A percentile compares a stretch with the other conserved stretches of the same genome.
phyloP scores from a whole-genome alignment of 2,113 vertebrate genomes.

The Pomatostomus ruficeps region DNA sequence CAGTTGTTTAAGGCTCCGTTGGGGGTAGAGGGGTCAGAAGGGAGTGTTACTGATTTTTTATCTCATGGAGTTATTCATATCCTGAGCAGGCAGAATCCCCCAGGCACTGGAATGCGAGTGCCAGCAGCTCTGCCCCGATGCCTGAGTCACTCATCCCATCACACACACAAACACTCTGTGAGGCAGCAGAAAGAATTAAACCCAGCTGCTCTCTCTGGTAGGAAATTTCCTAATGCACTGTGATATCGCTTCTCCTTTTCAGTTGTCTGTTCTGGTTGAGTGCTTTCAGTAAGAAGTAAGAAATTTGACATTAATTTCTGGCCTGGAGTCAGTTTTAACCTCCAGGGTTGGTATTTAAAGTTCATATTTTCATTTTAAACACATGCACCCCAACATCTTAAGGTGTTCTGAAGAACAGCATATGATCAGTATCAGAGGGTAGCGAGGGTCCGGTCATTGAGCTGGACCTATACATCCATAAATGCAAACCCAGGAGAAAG shows the following conservation, averaged over 20 bases:
- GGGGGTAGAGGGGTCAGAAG: too few species aligned
- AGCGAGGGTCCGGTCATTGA: background rate
- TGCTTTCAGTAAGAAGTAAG: background rate
- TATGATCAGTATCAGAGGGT: background rate
- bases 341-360: background rate
- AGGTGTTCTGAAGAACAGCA: background rate
- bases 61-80: background rate
- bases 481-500: background rate
- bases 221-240: slow-evolving; percentile 1
- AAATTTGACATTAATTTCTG: slow-evolving; percentile 1
- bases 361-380: background rate
- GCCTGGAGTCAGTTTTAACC: background rate
- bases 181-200: slow-evolving; percentile 26
- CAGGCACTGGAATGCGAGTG: background rate
- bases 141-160: background rate
- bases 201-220: background rate
- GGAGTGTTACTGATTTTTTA: background rate
- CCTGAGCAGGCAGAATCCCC: background rate
- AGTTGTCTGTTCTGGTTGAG: slow-evolving; percentile 30
- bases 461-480: background rate
- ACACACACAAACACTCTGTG: background rate
- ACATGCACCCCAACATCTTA: background rate
- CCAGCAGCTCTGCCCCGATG: background rate
- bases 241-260: slow-evolving; percentile 16
- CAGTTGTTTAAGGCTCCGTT: background rate